Base-by-base conservation (phyloP, 53 echinoderm and acorn worm genomes). In the Temnopleurus reevesii region DNA sequence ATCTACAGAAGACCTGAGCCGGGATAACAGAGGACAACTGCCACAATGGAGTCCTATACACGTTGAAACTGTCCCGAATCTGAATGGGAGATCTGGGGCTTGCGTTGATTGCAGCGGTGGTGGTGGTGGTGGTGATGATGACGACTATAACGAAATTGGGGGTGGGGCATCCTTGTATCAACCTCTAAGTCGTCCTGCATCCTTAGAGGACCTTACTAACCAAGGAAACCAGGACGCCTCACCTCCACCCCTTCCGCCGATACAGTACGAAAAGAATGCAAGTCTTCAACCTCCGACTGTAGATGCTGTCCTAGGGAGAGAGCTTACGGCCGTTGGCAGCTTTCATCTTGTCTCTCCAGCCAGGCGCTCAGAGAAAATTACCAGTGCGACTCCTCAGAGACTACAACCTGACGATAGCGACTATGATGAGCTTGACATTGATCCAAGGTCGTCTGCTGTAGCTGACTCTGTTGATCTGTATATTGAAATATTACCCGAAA, bases 301-400 rank as follows among this genome's bases (percentile, higher is more conserved):
- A n/a, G 71, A 71, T 41, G 71, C 41, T 19, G 71, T 71, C 41
- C 23, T 71, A 19, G 71, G 71, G 13, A 71, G 71, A 23, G 41
- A 71, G 18, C 41, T 41, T 12, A 38, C 49, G 18, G 21, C 49
- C 8, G 28, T 29, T 28, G 80, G 80, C 4, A 46, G 47, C 47
- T 53, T 77, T 29, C 53, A 46, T 26, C 80, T 80, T 51, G 51
- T 53, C 28, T 80, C 46, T 17, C 10, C 80, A 6, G 71, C 43
- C 5, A 71, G 71, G 30, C 71, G 71, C 80, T 80, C 80, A 2
- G 53, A 49, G 36, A 80, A 46, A 80, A 80, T 53, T 2, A 49
- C 53, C 3, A 53, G 80, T 8, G 49, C 80, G 46, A 21, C 30
- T 17, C 49, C 0, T 0, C 80, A 26, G 27, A 49, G 51, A 5